Conservation (phyloP, 2,113 vertebrate genomes). For the Anolis sagrei region DNA sequence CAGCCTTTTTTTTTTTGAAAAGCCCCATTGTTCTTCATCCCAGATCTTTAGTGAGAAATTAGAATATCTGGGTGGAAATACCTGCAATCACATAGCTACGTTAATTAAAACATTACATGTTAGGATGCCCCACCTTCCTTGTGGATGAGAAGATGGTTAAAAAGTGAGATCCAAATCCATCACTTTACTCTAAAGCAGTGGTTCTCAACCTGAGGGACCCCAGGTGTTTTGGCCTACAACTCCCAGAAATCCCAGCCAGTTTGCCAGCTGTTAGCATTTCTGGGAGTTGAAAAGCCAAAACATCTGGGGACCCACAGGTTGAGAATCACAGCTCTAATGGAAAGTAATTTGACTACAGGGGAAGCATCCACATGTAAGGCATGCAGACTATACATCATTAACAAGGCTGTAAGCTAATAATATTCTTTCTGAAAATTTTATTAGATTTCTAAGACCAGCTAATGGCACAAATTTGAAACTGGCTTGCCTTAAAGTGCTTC, state of each 20-base stretch:
- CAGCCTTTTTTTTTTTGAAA: background rate
- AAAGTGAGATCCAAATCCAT: background rate
- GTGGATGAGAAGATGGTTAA: background rate
- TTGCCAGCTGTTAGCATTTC: too few species aligned
- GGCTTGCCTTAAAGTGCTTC: background rate
- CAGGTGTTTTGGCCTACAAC: too few species aligned
- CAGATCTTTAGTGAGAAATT: background rate
- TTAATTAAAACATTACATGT: background rate
- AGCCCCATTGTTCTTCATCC: background rate
- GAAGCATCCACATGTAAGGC: background rate
- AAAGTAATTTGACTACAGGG: background rate
- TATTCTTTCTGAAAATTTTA: background rate
- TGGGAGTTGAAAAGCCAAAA: too few species aligned
- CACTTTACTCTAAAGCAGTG: too few species aligned
- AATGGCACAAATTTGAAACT: background rate
- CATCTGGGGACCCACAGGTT: too few species aligned
- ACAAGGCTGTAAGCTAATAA: background rate
- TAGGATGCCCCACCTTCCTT: background rate
- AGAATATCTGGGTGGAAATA: background rate
- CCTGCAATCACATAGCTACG: background rate
- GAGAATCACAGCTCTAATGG: too few species aligned
- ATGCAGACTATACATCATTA: background rate
- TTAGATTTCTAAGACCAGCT: background rate
- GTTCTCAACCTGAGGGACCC: too few species aligned
- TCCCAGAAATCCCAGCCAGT: too few species aligned